Base-by-base conservation (phyloP, 2,113 vertebrate genomes). In the Leuciscus idus region DNA sequence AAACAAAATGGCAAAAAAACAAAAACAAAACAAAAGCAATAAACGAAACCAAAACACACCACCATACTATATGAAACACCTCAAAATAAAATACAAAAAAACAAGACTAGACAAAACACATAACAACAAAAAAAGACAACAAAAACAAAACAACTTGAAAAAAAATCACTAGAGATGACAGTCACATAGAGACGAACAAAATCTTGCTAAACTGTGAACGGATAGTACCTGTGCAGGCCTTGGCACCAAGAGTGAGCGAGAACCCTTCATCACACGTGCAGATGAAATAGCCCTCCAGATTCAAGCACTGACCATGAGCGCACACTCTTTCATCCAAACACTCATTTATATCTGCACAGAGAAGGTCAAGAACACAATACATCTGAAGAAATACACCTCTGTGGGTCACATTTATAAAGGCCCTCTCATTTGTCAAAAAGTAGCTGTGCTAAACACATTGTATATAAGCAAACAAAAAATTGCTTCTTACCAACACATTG, bases 401-500 rank as follows among this genome's bases (percentile, higher is more conserved):
- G 23, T 43, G 55, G 78, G 23, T 30, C n/a, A 81, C 15, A 81
- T 66, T 66, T 66, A 66, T 30, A 66, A 81, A 81, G 36, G 43
- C 61, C 15, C 33, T 26, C 39, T 28, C 36, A 48, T 48, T 64
- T 17, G 13, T 81, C 79, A 81, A 62, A 62, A 81, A 30, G n/a
- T 19, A 81, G 33, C 59, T 46, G 61, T 48, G 79, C 61, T 81
- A 50, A 81, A 48, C 46, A 82, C 15, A 64, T 26, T 30, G 39
- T 8, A 81, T 28, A 52, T 30, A 39, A 72, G 19, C 21, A 59
- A 59, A 15, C 12, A 43, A 80, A 80, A 48, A 19, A n/a, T 1
- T 15, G 5, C 77, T 81, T 95, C 95, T 61, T 95, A 99, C 98
- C 98, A 17, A 95, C 92, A 91, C 98, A 99, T 39, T 95, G 95